A percentile compares a stretch with the other conserved stretches of the same genome.
Conservation (phyloP, 1,140 invertebrate genomes). For the Drosophila mayri region DNA sequence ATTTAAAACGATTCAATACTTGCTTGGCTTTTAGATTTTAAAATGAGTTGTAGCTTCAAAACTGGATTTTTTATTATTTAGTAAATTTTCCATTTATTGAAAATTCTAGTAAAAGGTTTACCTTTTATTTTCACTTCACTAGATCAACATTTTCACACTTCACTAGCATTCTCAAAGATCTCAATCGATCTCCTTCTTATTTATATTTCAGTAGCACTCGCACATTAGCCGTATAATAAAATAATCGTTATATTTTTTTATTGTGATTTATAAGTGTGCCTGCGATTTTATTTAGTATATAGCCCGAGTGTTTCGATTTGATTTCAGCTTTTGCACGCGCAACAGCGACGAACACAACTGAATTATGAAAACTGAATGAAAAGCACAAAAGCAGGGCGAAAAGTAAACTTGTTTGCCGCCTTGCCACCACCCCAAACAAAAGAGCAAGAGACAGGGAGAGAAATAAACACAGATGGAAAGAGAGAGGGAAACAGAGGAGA, state of each 20-base stretch:
- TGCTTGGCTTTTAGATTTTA: not conserved
- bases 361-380: slow-evolving; percentile 74
- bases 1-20: not conserved
- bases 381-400: slow-evolving; percentile 61
- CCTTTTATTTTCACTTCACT: slow-evolving; percentile 18
- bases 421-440: slow-evolving; percentile 19
- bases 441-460: slow-evolving; percentile 15
- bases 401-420: slow-evolving; percentile 59
- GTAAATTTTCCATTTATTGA: slow-evolving; percentile 1
- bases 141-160: slow-evolving; percentile 27
- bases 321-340: slow-evolving; percentile 74
- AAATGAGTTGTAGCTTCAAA: not conserved
- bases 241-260: slow-evolving; percentile 17
- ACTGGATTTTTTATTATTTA: not conserved
- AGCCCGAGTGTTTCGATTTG: slow-evolving; percentile 15
- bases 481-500: too few species aligned
- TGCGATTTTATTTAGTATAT: slow-evolving; percentile 30
- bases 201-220: slow-evolving; percentile 2
- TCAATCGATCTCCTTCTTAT: not conserved
- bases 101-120: slow-evolving; percentile 1
- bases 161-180: not conserved
- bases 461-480: too few species aligned
- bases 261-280: slow-evolving; percentile 20
- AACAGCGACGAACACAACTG: slow-evolving; percentile 75
- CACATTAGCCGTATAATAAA: slow-evolving; percentile 7